Evolutionary conservation across 2,113 vertebrate species (phyloP).

Genomic region (Gila orcuttii): DNA sequence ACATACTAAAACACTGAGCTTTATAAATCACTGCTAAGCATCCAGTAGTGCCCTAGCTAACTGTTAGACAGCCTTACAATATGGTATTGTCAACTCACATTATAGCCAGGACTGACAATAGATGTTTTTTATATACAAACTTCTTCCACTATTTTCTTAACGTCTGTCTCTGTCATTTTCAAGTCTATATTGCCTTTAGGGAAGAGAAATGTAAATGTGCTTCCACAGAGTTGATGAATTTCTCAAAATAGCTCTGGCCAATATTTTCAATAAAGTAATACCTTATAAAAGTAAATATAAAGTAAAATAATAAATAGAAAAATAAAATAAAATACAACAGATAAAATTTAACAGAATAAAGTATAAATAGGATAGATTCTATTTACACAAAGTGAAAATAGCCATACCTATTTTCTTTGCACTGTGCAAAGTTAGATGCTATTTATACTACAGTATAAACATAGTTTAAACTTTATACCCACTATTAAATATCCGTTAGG

Average conservation of each 20-base stretch:
- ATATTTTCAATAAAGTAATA: neutral
- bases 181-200: neutral
- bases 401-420: no score
- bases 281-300: no score
- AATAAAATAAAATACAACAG: neutral
- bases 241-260: neutral
- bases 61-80: neutral
- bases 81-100: neutral
- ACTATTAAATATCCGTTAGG: no score
- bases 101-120: neutral
- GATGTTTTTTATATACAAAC: neutral
- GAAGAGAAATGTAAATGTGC: neutral
- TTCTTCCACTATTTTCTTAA: neutral
- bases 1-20: conserved; percentile 2
- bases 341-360: no score
- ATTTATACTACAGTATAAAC: no score
- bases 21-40: conserved; percentile 34
- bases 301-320: neutral
- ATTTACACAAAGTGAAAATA: no score
- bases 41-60: neutral
- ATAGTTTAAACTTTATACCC: no score
- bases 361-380: no score
- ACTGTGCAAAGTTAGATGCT: no score
- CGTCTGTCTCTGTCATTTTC: neutral
- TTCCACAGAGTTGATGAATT: neutral